Evolutionary conservation across 2,797 vertebrate species (phyloP).

Genomic region (Sylvia borin): DNA sequence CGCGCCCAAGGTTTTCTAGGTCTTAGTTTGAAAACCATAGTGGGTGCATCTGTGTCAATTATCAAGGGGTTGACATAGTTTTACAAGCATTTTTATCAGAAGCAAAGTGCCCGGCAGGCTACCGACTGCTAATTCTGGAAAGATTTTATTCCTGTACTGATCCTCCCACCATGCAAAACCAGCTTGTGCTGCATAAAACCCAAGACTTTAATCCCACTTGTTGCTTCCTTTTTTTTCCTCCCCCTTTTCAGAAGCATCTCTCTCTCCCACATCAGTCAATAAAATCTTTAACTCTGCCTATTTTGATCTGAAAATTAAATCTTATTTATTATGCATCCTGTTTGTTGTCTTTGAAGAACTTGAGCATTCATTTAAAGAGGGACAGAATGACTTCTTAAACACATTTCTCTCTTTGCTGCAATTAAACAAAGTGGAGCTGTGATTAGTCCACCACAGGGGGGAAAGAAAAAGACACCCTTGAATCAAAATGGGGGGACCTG

Average conservation of each 20-base stretch:
- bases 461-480: slow-evolving; percentile 99
- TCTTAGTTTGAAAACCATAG: slow-evolving; percentile 83
- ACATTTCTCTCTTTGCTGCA: slow-evolving; percentile 98
- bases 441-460: slow-evolving; percentile 99
- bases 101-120: slow-evolving; percentile 75
- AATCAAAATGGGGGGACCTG: slow-evolving; percentile 99
- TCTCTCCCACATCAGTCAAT: slow-evolving; percentile 80
- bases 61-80: slow-evolving; percentile 81
- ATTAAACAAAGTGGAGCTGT: slow-evolving; percentile 99
- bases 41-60: slow-evolving; percentile 85
- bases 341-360: slow-evolving; percentile 93
- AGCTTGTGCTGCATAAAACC: slow-evolving; percentile 79
- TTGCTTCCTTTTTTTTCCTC: slow-evolving; percentile 76
- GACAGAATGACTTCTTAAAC: slow-evolving; percentile 99
- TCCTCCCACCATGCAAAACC: slow-evolving; percentile 79
- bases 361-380: slow-evolving; percentile 93
- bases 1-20: slow-evolving; percentile 79
- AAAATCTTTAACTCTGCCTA: slow-evolving; percentile 85
- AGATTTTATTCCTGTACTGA: slow-evolving; percentile 80
- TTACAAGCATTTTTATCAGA: slow-evolving; percentile 83
- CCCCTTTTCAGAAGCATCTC: slow-evolving; percentile 67
- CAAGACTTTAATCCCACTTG: slow-evolving; percentile 86
- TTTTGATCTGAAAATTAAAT: slow-evolving; percentile 87
- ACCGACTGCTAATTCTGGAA: slow-evolving; percentile 76
- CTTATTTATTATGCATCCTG: slow-evolving; percentile 91